A percentile compares a stretch with the other conserved stretches of the same genome.
phyloP scores from a whole-genome alignment of 2,797 vertebrate species.

The Hippocampus kuda region DNA sequence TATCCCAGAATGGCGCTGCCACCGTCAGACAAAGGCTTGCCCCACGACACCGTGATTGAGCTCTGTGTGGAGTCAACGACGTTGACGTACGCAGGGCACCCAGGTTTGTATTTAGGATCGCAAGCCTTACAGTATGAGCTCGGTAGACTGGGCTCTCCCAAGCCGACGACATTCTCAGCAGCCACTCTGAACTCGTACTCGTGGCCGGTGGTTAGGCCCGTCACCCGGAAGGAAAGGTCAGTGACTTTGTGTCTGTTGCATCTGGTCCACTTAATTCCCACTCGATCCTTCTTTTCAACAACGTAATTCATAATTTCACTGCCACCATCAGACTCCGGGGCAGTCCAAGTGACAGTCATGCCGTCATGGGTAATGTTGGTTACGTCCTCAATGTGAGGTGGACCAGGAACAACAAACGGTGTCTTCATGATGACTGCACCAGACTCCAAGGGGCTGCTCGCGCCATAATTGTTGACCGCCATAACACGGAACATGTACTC shows the following conservation, averaged over 20 bases:
- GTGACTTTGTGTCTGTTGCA: constrained; percentile 92
- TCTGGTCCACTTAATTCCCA: constrained; percentile 91
- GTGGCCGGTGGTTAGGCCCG: constrained; percentile 80
- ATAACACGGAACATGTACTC: constrained; percentile 96
- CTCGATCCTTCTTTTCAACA: constrained; percentile 90
- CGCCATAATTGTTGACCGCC: constrained; percentile 88
- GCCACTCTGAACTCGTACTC: constrained; percentile 95
- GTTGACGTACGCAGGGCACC: constrained; percentile 83
- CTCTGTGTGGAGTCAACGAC: constrained; percentile 82
- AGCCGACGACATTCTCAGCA: constrained; percentile 91
- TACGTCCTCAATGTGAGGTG: constrained; percentile 84
- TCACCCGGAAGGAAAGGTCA: constrained; percentile 88
- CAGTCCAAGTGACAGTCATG: constrained; percentile 90
- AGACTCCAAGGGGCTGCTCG: constrained; percentile 81
- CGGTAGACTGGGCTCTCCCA: constrained; percentile 82
- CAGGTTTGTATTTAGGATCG: constrained; percentile 92
- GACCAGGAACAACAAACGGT: constrained; percentile 83
- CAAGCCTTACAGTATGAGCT: constrained; percentile 86
- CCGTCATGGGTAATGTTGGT: constrained; percentile 87
- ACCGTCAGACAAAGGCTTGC: constrained; percentile 91
- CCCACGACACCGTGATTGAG: constrained; percentile 83
- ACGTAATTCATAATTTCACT: constrained; percentile 87
- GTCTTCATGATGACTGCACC: constrained; percentile 82
- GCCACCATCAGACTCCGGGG: constrained; percentile 85
- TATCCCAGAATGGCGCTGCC: constrained; percentile 89